Evolutionary conservation across 1,140 invertebrate genomes (phyloP), one percentile per base, ranked within the genome.

Genomic region (Monomorium pharaonis): DNA sequence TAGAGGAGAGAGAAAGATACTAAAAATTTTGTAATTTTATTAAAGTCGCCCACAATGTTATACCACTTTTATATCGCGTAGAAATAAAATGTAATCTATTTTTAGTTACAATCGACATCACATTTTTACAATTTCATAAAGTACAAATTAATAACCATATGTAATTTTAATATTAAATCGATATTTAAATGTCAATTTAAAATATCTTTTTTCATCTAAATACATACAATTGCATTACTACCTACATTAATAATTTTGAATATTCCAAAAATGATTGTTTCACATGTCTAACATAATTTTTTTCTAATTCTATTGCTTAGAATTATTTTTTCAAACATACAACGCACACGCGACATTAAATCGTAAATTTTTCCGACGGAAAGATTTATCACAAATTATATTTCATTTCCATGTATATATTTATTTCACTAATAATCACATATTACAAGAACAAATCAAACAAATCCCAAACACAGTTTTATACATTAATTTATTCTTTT

Each of bases 31-130:
- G n/a, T 27, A 72, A 74, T 51, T 72, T 83, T n/a, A 44, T 83
- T 74, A 74, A 74, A 44, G 7, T 7, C 37, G 4, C 0, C 37
- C 9, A 21, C n/a, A 3, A 24, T 24, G 27, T 72, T 44, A 58
- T n/a, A 18, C 6, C 10, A 18, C 24, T 30, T 67, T 51, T 72
- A 81, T 72, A 81, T 44, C 33, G 3, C 6, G 2, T 2, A 81
- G 24, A 83, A 60, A 83, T 83, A 74, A 74, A 72, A 81, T 56
- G 47, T 83, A 74, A 65, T 49, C n/a, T 24, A n/a, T 1, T 44
- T 72, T 81, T 12, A 74, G 27, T 44, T n/a, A n/a, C n/a, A 77
- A n/a, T 18, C 16, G 37, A 54, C 18, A 47, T 72, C 4, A 37
- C 60, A 18, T 74, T 58, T 83, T 27, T 12, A 47, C 3, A 56